phyloP scores from a whole-genome alignment of 1,140 invertebrate genomes.

The Parasteatoda tepidariorum region DNA sequence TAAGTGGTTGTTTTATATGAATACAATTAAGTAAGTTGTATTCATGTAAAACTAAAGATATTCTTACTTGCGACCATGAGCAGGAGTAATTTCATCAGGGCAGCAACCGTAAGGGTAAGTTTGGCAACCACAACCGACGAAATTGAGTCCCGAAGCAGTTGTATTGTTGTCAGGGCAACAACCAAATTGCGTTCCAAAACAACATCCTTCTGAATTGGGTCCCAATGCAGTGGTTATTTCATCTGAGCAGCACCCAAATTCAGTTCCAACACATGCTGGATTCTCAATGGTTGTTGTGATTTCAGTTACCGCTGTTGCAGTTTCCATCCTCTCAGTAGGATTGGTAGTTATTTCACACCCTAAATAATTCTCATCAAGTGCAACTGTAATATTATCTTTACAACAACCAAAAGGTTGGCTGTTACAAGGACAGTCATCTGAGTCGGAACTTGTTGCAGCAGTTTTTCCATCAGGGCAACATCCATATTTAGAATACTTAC shows the following conservation, averaged over 20 bases:
- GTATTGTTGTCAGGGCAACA: slow-evolving; percentile 76
- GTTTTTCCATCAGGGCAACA: slow-evolving; percentile 68
- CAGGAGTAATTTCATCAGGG: slow-evolving; percentile 84
- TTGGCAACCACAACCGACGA: slow-evolving; percentile 75
- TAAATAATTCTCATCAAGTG: slow-evolving; percentile 50
- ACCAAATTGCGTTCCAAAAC: slow-evolving; percentile 65
- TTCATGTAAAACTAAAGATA: too few relatives aligned
- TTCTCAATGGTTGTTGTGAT: slow-evolving; percentile 72
- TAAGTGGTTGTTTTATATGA: too few relatives aligned
- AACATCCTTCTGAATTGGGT: slow-evolving; percentile 83
- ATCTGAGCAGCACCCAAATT: slow-evolving; percentile 74
- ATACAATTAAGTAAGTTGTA: too few relatives aligned
- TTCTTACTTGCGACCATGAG: slow-evolving; percentile 83
- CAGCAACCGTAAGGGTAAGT: slow-evolving; percentile 85
- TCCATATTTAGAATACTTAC: slow-evolving; percentile 62
- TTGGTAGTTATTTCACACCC: slow-evolving; percentile 44
- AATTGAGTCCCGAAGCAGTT: slow-evolving; percentile 70
- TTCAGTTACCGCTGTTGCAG: slow-evolving; percentile 81
- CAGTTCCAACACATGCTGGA: slow-evolving; percentile 69
- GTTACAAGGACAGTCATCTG: slow-evolving; percentile 70
- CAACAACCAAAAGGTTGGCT: slow-evolving; percentile 84
- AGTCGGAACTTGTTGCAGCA: slow-evolving; percentile 64
- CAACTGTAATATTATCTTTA: slow-evolving; percentile 78
- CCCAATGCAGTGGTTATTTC: slow-evolving; percentile 76
- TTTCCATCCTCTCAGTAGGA: slow-evolving; percentile 90